Percentiles rank a stretch among this genome's conserved stretches.
These are phyloP conservation scores for Metridium senile DNA, from an alignment of 92 coral and sea anemone species.

Conservation along the genomic window DNA sequence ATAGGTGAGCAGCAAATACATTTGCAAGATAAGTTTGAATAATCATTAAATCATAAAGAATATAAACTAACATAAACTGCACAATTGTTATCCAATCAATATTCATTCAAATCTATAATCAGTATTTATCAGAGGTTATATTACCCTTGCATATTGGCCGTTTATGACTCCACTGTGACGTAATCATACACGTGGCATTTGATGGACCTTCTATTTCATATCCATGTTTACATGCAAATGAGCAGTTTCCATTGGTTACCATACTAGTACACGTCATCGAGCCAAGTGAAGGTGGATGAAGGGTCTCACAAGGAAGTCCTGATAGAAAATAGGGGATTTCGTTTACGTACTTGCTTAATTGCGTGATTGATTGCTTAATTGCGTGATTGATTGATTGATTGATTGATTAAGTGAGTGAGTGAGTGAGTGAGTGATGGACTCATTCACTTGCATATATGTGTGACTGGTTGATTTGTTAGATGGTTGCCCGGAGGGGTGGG, in stretches of 20 bases:
- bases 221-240: conserved; percentile 44
- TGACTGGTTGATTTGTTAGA: too few species aligned
- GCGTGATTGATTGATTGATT: too few species aligned
- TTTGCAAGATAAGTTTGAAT: too few species aligned
- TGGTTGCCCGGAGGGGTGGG: too few species aligned
- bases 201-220: conserved; percentile 46
- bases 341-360: too few species aligned
- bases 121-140: neutral
- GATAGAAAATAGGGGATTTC: neutral
- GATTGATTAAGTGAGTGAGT: too few species aligned
- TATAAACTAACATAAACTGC: too few species aligned
- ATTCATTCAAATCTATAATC: neutral
- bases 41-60: too few species aligned
- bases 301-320: conserved; percentile 50
- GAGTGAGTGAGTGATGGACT: too few species aligned
- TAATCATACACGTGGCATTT: conserved; percentile 31
- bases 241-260: conserved; percentile 44
- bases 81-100: too few species aligned
- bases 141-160: conserved; percentile 42
- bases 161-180: conserved; percentile 45
- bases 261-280: conserved; percentile 44
- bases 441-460: too few species aligned
- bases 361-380: neutral
- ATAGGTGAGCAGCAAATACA: too few species aligned
- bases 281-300: conserved; percentile 36